phyloP scores from a whole-genome alignment of 2,113 vertebrate genomes.

The Hiodon tergisus region DNA sequence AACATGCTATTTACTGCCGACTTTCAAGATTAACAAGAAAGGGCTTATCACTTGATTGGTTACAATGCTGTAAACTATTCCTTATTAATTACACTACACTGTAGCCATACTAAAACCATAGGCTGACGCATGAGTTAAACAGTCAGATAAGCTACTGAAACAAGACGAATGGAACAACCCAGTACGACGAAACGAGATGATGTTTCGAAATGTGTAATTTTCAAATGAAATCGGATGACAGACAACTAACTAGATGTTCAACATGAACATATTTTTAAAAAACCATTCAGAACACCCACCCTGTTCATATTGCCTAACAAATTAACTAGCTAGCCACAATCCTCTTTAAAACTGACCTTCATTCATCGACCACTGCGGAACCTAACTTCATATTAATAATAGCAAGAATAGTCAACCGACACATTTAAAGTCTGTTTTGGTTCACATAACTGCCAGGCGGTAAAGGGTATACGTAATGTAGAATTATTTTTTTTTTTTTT shows the following conservation, averaged over 20 bases:
- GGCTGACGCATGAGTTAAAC: too few species aligned
- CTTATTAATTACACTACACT: too few species aligned
- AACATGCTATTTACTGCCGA: too few species aligned
- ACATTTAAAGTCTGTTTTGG: neutral
- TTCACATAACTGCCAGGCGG: neutral
- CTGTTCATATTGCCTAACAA: neutral
- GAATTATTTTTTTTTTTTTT: neutral
- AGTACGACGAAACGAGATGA: neutral
- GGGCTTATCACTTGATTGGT: too few species aligned
- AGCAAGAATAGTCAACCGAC: neutral
- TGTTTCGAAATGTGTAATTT: neutral
- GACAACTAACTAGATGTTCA: neutral
- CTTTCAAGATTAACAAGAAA: too few species aligned
- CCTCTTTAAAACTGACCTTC: neutral
- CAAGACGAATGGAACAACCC: neutral
- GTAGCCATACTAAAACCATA: too few species aligned
- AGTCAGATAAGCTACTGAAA: neutral
- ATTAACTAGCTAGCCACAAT: neutral
- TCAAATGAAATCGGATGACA: neutral
- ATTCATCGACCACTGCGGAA: neutral
- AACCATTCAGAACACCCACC: constrained; percentile 1
- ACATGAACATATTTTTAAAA: neutral
- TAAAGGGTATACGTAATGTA: neutral
- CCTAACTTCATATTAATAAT: neutral
- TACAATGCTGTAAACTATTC: too few species aligned